phyloP scores from a whole-genome alignment of 2,797 vertebrate species.

The Paramormyrops hopkinsi region DNA sequence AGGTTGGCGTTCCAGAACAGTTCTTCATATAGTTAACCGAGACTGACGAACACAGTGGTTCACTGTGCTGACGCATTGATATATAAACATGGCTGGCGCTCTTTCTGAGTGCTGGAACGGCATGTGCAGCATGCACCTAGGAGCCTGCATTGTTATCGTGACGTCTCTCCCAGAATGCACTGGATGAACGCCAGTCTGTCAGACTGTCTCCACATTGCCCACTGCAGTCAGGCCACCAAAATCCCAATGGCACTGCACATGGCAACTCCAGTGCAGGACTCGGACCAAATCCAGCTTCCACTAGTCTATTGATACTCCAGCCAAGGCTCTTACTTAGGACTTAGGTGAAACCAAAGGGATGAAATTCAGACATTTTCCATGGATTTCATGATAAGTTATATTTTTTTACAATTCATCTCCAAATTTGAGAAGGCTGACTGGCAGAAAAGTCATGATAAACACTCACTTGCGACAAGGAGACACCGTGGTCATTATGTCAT shows the following conservation, averaged over 20 bases:
- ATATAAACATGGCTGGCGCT: background rate
- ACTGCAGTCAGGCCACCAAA: background rate
- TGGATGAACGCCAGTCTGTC: background rate
- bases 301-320: background rate
- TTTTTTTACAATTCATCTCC: background rate
- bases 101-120: background rate
- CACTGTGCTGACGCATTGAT: background rate
- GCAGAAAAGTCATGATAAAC: background rate
- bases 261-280: background rate
- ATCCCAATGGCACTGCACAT: background rate
- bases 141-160: background rate
- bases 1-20: background rate
- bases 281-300: background rate
- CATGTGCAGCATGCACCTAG: background rate
- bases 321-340: background rate
- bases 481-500: background rate
- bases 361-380: background rate
- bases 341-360: background rate
- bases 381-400: background rate
- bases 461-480: background rate
- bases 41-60: background rate
- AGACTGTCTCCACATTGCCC: background rate
- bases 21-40: background rate
- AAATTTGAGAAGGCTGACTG: background rate
- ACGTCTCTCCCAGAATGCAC: background rate